Evolutionary conservation across 2,888 invertebrate species (phyloP).

Genomic region (Drosophila emarginata): DNA sequence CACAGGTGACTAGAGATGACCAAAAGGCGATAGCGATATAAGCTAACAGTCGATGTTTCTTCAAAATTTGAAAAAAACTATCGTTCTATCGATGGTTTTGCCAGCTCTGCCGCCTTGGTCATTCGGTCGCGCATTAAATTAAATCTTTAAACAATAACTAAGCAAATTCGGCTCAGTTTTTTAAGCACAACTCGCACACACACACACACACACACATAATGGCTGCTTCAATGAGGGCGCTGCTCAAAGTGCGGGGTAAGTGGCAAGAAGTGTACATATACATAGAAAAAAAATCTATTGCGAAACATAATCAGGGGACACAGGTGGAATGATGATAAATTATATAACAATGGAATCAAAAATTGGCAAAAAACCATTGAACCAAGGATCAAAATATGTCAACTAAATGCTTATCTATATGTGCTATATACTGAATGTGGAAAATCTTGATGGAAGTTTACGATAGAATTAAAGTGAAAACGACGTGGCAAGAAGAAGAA

Average conservation of each 20-base stretch:
- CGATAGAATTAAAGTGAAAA: constrained; percentile 4
- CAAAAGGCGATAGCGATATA: neutral
- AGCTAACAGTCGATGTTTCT: neutral
- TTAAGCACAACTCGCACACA: constrained; percentile 45
- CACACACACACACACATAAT: constrained; percentile 80
- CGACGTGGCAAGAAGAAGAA: constrained; percentile 55
- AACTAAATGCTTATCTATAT: neutral
- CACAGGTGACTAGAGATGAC: neutral
- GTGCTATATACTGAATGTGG: constrained; percentile 10
- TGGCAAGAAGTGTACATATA: constrained; percentile 1
- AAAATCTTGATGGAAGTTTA: neutral
- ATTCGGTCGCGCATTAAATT: constrained; percentile 60
- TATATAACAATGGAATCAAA: constrained; percentile 68
- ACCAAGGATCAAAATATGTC: neutral
- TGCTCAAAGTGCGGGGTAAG: constrained; percentile 85
- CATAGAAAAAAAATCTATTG: constrained; percentile 38
- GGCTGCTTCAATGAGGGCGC: constrained; percentile 85
- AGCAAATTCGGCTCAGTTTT: constrained; percentile 54
- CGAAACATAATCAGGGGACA: constrained; percentile 38
- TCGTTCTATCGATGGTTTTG: constrained; percentile 13
- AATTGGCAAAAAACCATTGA: constrained; percentile 17
- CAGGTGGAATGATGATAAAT: constrained; percentile 47
- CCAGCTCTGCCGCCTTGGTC: constrained; percentile 50
- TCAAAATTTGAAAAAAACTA: neutral
- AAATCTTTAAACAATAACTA: constrained; percentile 67